Percentiles rank a stretch among this genome's conserved stretches.
Conservation (phyloP, 2,888 invertebrate species). For the Aromia moschata region DNA sequence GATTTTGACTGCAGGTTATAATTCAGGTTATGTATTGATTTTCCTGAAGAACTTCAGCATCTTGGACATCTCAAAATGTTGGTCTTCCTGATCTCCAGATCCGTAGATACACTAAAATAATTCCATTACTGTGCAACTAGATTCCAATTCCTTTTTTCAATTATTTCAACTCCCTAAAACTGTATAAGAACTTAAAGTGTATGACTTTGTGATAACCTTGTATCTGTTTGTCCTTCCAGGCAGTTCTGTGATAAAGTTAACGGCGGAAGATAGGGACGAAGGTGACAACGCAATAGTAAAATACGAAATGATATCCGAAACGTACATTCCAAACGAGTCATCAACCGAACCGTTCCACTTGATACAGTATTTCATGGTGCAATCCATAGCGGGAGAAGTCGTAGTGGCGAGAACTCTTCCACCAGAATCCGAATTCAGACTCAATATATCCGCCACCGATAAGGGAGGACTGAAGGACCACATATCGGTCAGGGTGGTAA, state of each 20-base stretch:
- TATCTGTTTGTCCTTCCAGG: conserved; percentile 26
- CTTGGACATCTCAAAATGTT: no score
- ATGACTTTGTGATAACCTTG: not conserved
- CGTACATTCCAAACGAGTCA: conserved; percentile 68
- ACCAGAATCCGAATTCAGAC: conserved; percentile 77
- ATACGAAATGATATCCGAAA: conserved; percentile 76
- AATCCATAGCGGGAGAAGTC: conserved; percentile 79
- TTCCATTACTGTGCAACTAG: no score
- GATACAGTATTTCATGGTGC: conserved; percentile 78
- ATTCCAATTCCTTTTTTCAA: no score
- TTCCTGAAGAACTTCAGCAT: no score
- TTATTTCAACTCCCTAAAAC: no score
- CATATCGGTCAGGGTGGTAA: conserved; percentile 75
- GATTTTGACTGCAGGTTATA: no score
- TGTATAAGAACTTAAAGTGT: no score
- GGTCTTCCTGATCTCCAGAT: no score
- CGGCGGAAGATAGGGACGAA: conserved; percentile 78
- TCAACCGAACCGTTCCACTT: conserved; percentile 64
- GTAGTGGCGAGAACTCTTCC: conserved; percentile 76
- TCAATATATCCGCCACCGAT: conserved; percentile 82
- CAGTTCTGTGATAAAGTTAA: conserved; percentile 71
- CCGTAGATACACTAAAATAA: no score
- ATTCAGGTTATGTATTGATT: no score
- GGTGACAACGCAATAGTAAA: conserved; percentile 76
- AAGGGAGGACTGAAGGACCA: conserved; percentile 77